A percentile compares a stretch with the other conserved stretches of the same genome.
phyloP scores from a whole-genome alignment of 1,140 invertebrate species.

The Macrobrachium rosenbergii region DNA sequence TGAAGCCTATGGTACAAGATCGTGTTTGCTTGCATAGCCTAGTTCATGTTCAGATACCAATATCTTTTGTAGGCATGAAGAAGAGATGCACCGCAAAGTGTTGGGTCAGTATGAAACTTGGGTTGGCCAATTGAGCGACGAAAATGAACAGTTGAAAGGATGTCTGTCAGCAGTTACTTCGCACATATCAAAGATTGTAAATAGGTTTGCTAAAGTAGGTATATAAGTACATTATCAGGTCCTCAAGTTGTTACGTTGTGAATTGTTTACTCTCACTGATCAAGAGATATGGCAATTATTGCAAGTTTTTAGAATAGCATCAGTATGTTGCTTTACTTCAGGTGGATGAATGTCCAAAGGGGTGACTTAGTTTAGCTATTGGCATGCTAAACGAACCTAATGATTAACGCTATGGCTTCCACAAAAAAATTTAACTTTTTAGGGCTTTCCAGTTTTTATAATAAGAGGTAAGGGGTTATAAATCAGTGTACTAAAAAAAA shows the following conservation, averaged over 20 bases:
- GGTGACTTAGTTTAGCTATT: too few relatives aligned
- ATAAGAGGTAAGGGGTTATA: too few relatives aligned
- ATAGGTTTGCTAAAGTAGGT: slow-evolving; percentile 45
- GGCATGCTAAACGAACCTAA: too few relatives aligned
- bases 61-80: slow-evolving; percentile 33
- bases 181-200: slow-evolving; percentile 21
- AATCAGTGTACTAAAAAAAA: too few relatives aligned
- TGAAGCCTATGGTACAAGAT: background rate
- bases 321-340: too few relatives aligned
- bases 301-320: too few relatives aligned
- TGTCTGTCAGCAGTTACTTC: slow-evolving; percentile 31
- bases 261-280: background rate
- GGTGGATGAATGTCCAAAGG: too few relatives aligned
- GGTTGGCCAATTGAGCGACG: slow-evolving; percentile 43
- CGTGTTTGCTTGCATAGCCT: background rate
- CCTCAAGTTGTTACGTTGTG: background rate
- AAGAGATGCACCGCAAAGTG: slow-evolving; percentile 39
- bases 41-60: background rate
- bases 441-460: too few relatives aligned
- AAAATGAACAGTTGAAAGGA: slow-evolving; percentile 50
- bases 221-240: background rate
- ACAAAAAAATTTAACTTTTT: too few relatives aligned
- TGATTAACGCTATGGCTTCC: too few relatives aligned
- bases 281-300: background rate
- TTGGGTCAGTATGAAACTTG: slow-evolving; percentile 49